Base-by-base conservation (phyloP, 2,888 invertebrate species). In the Luperina testacea region DNA sequence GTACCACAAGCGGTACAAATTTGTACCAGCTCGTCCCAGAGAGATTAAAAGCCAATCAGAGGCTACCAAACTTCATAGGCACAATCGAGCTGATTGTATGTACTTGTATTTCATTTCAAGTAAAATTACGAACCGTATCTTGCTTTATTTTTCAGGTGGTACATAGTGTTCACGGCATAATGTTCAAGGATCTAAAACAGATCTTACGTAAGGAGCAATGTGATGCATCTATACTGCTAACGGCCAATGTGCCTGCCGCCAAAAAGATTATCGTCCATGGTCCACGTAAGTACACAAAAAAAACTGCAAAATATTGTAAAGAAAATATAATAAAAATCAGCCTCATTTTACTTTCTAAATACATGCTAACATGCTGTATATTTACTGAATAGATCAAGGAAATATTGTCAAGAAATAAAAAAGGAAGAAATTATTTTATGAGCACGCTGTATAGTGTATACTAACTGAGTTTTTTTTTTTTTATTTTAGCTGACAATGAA, bases 101-200 rank as follows among this genome's bases (percentile, higher is more conserved):
- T 11, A 13, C 57, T n/a, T n/a, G n/a, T n/a, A n/a, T n/a, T 59
- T 59, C n/a, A n/a, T 59, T 11, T 2, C 11, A 59, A 59, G n/a
- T 59, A 59, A n/a, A n/a, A n/a, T 53, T 24, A 24, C 24, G 53
- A 53, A 9, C 0, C 53, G 15, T 15, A 48, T 48, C 48, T 48
- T 48, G 8, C 24, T 24, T 53, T 53, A 24, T 53, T 59, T 59
- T 59, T 74, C 91, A 99, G 98, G 98, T 99, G 45, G 99, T 99
- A 0, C 99, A 99, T 89, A 99, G 99, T 93, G 99, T 99, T 0
- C 99, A 99, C 92, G 99, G 99, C 32, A 99, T 99, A 81, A 99
- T 99, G 98, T 99, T 99, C 93, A 99, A 99, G 96, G 99, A 99
- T 95, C 97, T 99, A 42, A 99, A 99, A 92, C 99, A 99, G 96